Conservation (phyloP, 2,888 invertebrate species). For the Campoplex capitator region DNA sequence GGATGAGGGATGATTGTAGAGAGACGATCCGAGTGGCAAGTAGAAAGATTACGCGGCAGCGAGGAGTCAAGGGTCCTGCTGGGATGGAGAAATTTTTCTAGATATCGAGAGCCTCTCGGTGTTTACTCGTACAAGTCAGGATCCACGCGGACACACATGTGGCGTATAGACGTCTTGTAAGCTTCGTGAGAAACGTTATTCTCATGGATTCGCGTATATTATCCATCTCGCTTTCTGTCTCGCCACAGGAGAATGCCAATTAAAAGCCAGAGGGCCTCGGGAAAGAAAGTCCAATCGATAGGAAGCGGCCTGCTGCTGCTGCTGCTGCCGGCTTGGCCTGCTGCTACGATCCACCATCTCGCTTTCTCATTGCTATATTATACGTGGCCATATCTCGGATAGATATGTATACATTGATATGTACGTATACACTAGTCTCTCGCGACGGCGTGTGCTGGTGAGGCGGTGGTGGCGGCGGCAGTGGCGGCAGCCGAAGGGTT, state of each 20-base stretch:
- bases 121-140: neutral
- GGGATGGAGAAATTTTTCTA: slow-evolving; percentile 34
- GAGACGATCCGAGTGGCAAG: slow-evolving; percentile 36
- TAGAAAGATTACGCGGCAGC: neutral
- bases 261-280: slow-evolving; percentile 81
- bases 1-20: slow-evolving; percentile 53
- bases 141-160: slow-evolving; percentile 4
- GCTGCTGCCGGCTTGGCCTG: slow-evolving; percentile 67
- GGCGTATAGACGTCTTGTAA: slow-evolving; percentile 34
- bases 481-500: slow-evolving; percentile 80
- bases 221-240: slow-evolving; percentile 72
- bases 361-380: slow-evolving; percentile 74
- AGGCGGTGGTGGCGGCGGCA: slow-evolving; percentile 71
- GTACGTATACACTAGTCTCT: slow-evolving; percentile 60
- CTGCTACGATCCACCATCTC: slow-evolving; percentile 67
- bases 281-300: slow-evolving; percentile 84
- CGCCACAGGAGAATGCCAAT: slow-evolving; percentile 84
- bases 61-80: slow-evolving; percentile 1
- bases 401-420: neutral
- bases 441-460: slow-evolving; percentile 74
- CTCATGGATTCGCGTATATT: slow-evolving; percentile 56
- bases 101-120: slow-evolving; percentile 49
- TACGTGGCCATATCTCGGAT: slow-evolving; percentile 56
- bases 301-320: slow-evolving; percentile 77
- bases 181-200: slow-evolving; percentile 43